These are phyloP conservation scores for Oreocharis arfaki DNA, from an alignment of 2,113 vertebrate species.

Conservation along the genomic window DNA sequence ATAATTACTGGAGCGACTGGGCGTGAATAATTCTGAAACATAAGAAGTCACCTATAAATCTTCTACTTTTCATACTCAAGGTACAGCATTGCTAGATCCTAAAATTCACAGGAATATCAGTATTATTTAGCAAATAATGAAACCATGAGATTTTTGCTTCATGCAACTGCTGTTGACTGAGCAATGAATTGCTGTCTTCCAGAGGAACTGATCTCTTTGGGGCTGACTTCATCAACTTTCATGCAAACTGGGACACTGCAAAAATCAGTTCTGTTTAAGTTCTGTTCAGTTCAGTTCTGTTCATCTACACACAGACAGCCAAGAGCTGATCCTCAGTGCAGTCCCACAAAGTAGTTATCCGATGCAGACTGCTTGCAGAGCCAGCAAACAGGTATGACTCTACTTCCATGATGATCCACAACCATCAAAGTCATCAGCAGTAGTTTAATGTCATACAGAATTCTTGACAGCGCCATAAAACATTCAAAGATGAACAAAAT, in stretches of 20 bases:
- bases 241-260: background rate
- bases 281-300: no score
- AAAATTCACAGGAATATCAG: background rate
- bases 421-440: background rate
- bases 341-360: background rate
- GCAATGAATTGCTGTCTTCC: background rate
- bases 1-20: slow-evolving; percentile 75
- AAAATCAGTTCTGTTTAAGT: background rate
- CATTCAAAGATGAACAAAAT: background rate
- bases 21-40: slow-evolving; percentile 88
- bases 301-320: background rate
- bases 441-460: background rate
- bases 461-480: background rate
- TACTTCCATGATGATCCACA: background rate
- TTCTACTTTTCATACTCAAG: background rate
- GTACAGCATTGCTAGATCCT: background rate
- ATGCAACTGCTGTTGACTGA: background rate
- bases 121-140: background rate
- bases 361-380: background rate
- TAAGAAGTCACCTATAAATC: background rate
- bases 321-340: background rate
- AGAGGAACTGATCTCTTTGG: background rate
- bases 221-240: background rate
- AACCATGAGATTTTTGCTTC: background rate
- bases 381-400: background rate